Evolutionary conservation across 1,140 invertebrate genomes (phyloP), one percentile per base, ranked within the genome.

Genomic region (Drosophila ercepeae): DNA sequence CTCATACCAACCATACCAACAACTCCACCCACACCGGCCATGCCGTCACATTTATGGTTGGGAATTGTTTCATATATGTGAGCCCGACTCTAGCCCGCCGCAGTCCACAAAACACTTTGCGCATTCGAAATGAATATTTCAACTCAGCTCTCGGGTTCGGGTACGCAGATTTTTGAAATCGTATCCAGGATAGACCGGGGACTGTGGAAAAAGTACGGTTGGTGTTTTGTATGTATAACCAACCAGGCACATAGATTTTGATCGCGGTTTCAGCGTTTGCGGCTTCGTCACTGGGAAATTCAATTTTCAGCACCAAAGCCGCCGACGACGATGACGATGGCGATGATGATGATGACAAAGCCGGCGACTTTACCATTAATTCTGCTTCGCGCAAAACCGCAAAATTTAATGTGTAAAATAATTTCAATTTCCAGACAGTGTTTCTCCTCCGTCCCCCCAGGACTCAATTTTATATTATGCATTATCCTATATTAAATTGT

Each of bases 71-170:
- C n/a, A 14, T 23, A 36, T 39, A 18, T 39, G 36, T 7, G 36
- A 9, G 36, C 9, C 21, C 16, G 16, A 18, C 14, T 13, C 13
- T 5, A 39, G 36, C 7, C n/a, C n/a, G 61, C 60, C 46, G 42
- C 53, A 51, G 67, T 72, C 49, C 69, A 36, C 73, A 77, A 64
- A 63, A 75, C 82, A 65, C 59, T 81, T 60, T 74, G 72, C 77
- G 73, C 81, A 88, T 86, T 82, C 77, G 27, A 82, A 86, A 86
- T 88, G 82, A 68, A 67, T 82, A 68, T 75, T 77, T 60, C 53
- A 71, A 54, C 69, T 16, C 36, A 13, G 36, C 13, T 16, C 13
- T 6, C 51, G 49, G 16, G 25, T 3, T 4, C 50, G 58, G 29
- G 23, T 55, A 75, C 76, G 73, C 53, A 75, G 75, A 60, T 57